Conservation (phyloP, 2,797 vertebrate species). For the Chrysocyon brachyurus region DNA sequence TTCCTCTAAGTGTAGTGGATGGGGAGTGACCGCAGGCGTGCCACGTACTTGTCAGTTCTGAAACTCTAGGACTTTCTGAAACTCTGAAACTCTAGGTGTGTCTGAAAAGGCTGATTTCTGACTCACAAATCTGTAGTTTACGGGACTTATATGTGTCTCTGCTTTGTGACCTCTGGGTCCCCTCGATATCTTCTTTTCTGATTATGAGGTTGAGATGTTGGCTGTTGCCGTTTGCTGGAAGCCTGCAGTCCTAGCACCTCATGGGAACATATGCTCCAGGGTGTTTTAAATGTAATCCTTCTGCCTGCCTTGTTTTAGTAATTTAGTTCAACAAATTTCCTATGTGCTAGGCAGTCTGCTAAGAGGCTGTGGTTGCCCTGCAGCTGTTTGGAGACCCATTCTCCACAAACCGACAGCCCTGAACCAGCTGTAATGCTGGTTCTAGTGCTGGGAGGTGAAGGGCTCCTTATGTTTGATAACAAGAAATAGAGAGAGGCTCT, state of each 20-base stretch:
- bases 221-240: neutral
- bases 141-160: neutral
- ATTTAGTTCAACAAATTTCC: slow-evolving; percentile 62
- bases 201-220: neutral
- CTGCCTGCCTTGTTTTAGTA: slow-evolving; percentile 19
- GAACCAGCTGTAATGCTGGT: neutral
- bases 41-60: neutral
- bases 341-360: slow-evolving; percentile 30
- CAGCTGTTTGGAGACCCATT: slow-evolving; percentile 1
- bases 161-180: neutral
- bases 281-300: slow-evolving; percentile 47
- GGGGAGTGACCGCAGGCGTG: neutral
- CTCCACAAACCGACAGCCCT: neutral
- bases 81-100: neutral
- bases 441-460: neutral
- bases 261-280: neutral
- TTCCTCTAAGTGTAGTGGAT: accelerated
- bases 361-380: neutral
- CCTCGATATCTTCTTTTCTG: neutral
- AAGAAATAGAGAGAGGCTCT: neutral
- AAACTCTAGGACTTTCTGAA: neutral
- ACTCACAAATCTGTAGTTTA: neutral
- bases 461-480: neutral
- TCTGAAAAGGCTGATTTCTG: neutral
- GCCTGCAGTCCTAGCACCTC: neutral